Evolutionary conservation across 2,888 invertebrate genomes (phyloP).

Genomic region (Conistra vaccinii): DNA sequence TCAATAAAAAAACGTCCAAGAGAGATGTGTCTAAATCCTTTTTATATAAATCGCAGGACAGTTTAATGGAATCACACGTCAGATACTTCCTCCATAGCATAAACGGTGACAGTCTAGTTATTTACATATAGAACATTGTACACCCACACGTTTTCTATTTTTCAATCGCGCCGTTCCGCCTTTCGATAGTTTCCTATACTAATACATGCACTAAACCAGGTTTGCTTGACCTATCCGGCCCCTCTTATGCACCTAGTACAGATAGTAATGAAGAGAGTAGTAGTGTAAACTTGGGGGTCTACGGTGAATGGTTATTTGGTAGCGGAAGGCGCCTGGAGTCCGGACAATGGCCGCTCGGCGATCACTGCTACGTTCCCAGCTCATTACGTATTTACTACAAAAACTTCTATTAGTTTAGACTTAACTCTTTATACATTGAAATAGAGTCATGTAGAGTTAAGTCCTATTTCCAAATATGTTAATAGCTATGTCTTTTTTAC

Average conservation of each 20-base stretch:
- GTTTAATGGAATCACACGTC: slow-evolving; percentile 64
- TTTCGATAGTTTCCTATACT: slow-evolving; percentile 88
- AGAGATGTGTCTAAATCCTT: slow-evolving; percentile 31
- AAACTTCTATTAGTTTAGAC: slow-evolving; percentile 81
- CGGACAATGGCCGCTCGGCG: slow-evolving; percentile 87
- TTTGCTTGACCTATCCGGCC: slow-evolving; percentile 71
- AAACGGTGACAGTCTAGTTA: slow-evolving; percentile 76
- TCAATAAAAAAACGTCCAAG: slow-evolving; percentile 35
- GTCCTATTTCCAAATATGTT: slow-evolving; percentile 1
- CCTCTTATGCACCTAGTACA: slow-evolving; percentile 67
- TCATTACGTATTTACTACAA: slow-evolving; percentile 88
- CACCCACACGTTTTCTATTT: slow-evolving; percentile 86
- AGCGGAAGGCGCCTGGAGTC: slow-evolving; percentile 85
- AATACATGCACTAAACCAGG: slow-evolving; percentile 78
- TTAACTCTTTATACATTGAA: slow-evolving; percentile 59
- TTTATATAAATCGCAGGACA: slow-evolving; percentile 54
- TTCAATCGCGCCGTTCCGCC: slow-evolving; percentile 88
- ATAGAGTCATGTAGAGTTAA: slow-evolving; percentile 1
- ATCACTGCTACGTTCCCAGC: slow-evolving; percentile 87
- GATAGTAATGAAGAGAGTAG: slow-evolving; percentile 72
- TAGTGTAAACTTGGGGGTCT: slow-evolving; percentile 79
- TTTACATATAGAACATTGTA: slow-evolving; percentile 80
- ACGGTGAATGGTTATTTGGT: slow-evolving; percentile 75
- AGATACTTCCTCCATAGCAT: slow-evolving; percentile 69
- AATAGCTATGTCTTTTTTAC: not conserved